Evolutionary conservation across 1,140 invertebrate species (phyloP), one percentile per base, ranked within the genome.

Genomic region (Lepidurus couesii): DNA sequence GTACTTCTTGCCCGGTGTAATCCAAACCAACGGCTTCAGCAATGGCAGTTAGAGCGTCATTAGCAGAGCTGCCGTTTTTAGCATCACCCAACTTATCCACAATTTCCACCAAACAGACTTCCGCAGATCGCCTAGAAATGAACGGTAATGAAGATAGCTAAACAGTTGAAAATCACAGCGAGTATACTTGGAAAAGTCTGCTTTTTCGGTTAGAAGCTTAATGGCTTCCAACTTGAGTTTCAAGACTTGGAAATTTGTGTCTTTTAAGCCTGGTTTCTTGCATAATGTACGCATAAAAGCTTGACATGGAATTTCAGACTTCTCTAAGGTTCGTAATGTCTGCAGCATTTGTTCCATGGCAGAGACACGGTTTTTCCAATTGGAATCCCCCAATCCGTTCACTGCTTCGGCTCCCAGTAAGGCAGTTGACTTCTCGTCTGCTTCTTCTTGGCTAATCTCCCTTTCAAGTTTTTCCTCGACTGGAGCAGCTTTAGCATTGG

Each of bases 181-280:
- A 44, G 85, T 86, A 86, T 86, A 91, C 86, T 86, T 88, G 1
- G 92, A 90, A 81, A 94, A 88, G 1, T 89, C 86, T 81, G 91
- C 91, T 82, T 91, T 93, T 84, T 94, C 91, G 0, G 92, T 91
- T 21, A 96, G 86, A 79, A 89, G 88, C 82, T 92, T 91, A 8
- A 96, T 87, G 11, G 91, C 88, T 81, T 96, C 94, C 10, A 97
- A 83, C 81, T 92, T 90, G 2, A 91, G 85, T 84, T 95, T 95
- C n/a, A 96, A 85, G 11, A 96, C 94, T 88, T 97, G 95, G 80
- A 96, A 95, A 85, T 97, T 97, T 76, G 91, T 96, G 82, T 97
- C 95, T 83, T 95, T 96, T 0, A 97, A 88, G 6, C 95, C 95
- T 0, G 95, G 95, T 84, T 96, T 97, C 81, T 92, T 95, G 78